Conservation (phyloP, 2,113 vertebrate genomes). For the Oxyura jamaicensis region DNA sequence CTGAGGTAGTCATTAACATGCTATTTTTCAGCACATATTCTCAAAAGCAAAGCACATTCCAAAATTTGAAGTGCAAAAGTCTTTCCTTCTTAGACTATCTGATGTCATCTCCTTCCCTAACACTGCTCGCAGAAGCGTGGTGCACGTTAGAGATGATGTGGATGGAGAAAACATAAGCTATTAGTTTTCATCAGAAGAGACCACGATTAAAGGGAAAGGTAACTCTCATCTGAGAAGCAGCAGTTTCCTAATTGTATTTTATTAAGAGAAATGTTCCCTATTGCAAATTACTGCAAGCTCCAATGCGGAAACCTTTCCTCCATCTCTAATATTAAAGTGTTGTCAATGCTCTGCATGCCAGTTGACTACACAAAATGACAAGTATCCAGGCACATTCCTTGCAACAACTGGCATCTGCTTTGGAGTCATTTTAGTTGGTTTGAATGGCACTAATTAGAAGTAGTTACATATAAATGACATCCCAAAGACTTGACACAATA, state of each 20-base stretch:
- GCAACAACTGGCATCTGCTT: slow-evolving; percentile 68
- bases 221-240: not conserved
- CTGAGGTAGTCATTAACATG: not conserved
- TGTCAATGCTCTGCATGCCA: not conserved
- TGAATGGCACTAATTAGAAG: slow-evolving; percentile 75
- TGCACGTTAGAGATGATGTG: accelerated
- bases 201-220: not conserved
- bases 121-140: not conserved
- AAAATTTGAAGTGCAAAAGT: not conserved
- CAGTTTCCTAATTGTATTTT: not conserved
- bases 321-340: not conserved
- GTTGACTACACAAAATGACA: slow-evolving; percentile 57
- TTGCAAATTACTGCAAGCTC: not conserved
- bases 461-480: slow-evolving; percentile 71
- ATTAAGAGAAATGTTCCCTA: not conserved
- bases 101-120: not conserved
- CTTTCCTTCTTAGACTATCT: not conserved
- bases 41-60: not conserved
- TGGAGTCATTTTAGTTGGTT: slow-evolving; percentile 61
- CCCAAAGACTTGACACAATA: slow-evolving; percentile 70
- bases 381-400: slow-evolving; percentile 53
- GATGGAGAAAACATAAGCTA: not conserved
- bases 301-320: not conserved
- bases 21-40: not conserved
- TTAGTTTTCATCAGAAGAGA: not conserved